These are phyloP conservation scores for Ashinkailepas kermadecensis DNA, from an alignment of 2,888 invertebrate species.

Conservation along the genomic window DNA sequence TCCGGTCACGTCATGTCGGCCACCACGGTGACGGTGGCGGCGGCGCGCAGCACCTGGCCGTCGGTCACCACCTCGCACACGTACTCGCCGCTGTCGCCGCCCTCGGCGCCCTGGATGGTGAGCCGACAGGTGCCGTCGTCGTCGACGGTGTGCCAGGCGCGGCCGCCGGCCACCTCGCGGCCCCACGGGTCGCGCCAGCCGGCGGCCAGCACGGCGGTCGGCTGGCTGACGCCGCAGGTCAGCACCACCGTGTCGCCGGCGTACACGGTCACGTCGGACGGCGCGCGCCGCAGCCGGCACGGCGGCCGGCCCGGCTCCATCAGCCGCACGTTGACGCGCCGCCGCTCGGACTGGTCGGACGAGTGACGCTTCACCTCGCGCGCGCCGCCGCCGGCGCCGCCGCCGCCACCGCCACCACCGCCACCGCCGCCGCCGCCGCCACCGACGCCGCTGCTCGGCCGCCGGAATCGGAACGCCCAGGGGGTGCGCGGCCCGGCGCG, in stretches of 20 bases:
- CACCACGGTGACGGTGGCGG: background rate
- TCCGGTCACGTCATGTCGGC: background rate
- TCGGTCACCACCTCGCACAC: constrained; percentile 9
- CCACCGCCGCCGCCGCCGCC: too few relatives aligned
- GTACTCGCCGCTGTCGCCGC: constrained; percentile 15
- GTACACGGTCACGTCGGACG: constrained; percentile 9
- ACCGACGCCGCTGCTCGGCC: background rate
- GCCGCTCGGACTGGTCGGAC: constrained; percentile 1
- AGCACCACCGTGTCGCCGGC: constrained; percentile 17
- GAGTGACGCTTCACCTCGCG: constrained; percentile 17
- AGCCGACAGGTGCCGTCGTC: constrained; percentile 14
- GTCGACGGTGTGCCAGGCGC: constrained; percentile 8
- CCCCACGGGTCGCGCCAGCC: background rate
- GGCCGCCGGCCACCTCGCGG: constrained; percentile 7
- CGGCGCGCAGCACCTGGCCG: background rate
- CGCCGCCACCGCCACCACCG: background rate
- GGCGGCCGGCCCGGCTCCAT: constrained; percentile 18
- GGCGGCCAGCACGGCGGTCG: background rate
- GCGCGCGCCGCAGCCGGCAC: constrained; percentile 8
- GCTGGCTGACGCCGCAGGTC: background rate
- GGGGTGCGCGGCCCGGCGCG: background rate
- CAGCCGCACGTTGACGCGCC: background rate
- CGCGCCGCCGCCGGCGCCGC: background rate
- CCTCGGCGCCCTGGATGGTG: constrained; percentile 14
- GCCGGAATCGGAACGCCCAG: constrained; percentile 13